A percentile compares a stretch with the other conserved stretches of the same genome.
Evolutionary conservation across 2,888 invertebrate genomes (phyloP).

Genomic region (Nebria brevicollis): DNA sequence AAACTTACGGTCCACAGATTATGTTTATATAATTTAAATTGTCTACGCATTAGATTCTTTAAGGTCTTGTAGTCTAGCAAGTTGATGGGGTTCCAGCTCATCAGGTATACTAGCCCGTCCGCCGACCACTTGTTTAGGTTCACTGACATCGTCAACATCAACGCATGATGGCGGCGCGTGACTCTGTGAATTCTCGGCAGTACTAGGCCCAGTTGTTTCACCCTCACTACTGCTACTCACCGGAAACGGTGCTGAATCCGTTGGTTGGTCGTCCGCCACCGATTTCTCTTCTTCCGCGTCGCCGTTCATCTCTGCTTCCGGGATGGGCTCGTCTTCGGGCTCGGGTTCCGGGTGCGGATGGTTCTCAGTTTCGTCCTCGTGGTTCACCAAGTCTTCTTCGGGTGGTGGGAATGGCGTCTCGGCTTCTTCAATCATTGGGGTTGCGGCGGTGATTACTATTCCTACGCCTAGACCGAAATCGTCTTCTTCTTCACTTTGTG

Average conservation of each 20-base stretch:
- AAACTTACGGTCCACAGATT: slow-evolving; percentile 34
- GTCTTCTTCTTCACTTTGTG: slow-evolving; percentile 58
- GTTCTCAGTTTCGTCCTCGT: slow-evolving; percentile 52
- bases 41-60: slow-evolving; percentile 91
- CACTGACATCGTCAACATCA: slow-evolving; percentile 64
- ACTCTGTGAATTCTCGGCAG: slow-evolving; percentile 71
- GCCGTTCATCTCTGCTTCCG: slow-evolving; percentile 49
- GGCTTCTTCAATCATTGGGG: slow-evolving; percentile 89
- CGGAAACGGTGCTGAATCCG: slow-evolving; percentile 69
- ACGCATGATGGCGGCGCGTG: slow-evolving; percentile 58
- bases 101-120: slow-evolving; percentile 87
- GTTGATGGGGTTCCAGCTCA: slow-evolving; percentile 87
- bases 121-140: slow-evolving; percentile 78
- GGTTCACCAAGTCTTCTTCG: slow-evolving; percentile 58
- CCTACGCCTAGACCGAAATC: slow-evolving; percentile 83
- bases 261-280: slow-evolving; percentile 66
- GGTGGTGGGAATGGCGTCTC: slow-evolving; percentile 81
- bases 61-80: slow-evolving; percentile 86
- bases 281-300: slow-evolving; percentile 60
- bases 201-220: slow-evolving; percentile 72
- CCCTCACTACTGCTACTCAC: slow-evolving; percentile 75
- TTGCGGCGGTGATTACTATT: slow-evolving; percentile 93
- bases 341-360: slow-evolving; percentile 42
- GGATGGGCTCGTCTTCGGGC: slow-evolving; percentile 24
- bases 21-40: slow-evolving; percentile 33